phyloP scores from a whole-genome alignment of 2,113 vertebrate species.

The Chunga burmeisteri region DNA sequence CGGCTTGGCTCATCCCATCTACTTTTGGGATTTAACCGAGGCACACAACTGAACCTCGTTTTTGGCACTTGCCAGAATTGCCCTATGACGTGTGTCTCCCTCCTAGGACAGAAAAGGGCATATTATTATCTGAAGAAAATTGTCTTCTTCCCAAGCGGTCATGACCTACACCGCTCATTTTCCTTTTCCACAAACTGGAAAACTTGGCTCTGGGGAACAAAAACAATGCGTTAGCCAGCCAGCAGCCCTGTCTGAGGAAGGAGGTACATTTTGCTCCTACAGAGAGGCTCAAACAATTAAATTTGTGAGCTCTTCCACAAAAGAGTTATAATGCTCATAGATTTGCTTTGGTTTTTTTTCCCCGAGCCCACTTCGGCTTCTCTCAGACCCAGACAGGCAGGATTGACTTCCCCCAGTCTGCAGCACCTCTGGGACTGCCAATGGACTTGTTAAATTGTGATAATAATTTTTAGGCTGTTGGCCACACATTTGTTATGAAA shows the following conservation, averaged over 20 bases:
- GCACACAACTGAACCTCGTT: rapidly evolving
- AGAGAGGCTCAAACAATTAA: not conserved
- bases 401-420: not conserved
- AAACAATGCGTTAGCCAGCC: not conserved
- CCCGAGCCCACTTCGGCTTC: not conserved
- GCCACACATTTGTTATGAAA: conserved; percentile 16
- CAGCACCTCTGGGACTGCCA: not conserved
- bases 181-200: not conserved
- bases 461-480: conserved; percentile 22
- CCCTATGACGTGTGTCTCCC: not conserved
- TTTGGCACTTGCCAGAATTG: not conserved
- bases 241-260: not conserved
- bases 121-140: not conserved
- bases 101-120: not conserved
- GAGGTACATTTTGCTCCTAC: not conserved
- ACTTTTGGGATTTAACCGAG: not conserved
- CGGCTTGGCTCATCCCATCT: not conserved
- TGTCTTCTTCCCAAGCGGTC: not conserved
- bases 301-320: not conserved
- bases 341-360: not conserved
- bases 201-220: not conserved
- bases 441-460: not conserved
- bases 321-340: not conserved
- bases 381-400: not conserved
- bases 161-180: not conserved